Evolutionary conservation across 1,140 invertebrate genomes (phyloP), one percentile per base, ranked within the genome.

Genomic region (Helicoverpa armigera): DNA sequence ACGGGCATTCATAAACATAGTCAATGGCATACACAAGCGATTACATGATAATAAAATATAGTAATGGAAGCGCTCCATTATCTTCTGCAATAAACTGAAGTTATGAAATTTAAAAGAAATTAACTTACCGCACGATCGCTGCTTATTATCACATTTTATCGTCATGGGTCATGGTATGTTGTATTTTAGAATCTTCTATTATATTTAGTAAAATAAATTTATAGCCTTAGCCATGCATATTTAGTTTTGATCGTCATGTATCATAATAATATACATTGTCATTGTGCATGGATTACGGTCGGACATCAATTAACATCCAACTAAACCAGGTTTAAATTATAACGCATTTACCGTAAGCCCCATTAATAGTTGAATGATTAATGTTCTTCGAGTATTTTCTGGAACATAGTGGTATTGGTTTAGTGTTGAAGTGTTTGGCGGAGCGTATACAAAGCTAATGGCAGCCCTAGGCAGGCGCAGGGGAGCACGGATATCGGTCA

Each of bases 401-500:
- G 9, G 18, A 69, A 18, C 50, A 3, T 12, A 23, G 7, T 69
- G 29, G 18, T n/a, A 54, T 72, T 14, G 23, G 50, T 31, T 31
- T 72, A 53, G 50, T 72, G 29, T 63, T 63, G 13, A 63, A 63
- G 13, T 63, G 69, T 70, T 70, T 70, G 18, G 18, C 31, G 69
- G 10, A 29, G 69, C 69, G 23, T 61, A 72, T 11, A 72, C 54
- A 63, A 11, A 31, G 63, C 63, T 78, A 78, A 69, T 73, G 69
- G 58, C 78, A 72, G 48, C 78, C 67, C 43, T 53, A 61, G 69
- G 69, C 61, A 74, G 61, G 51, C 54, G 72, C 69, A 75, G 75
- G 80, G 29, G 70, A 35, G 83, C 80, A 80, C 85, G 78, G 86
- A 85, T 87, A 82, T 87, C 83, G 86, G 85, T 79, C 87, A 82